Evolutionary conservation across 53 echinoderm and acorn worm genomes (phyloP).

Genomic region (Echinarachnius parma): DNA sequence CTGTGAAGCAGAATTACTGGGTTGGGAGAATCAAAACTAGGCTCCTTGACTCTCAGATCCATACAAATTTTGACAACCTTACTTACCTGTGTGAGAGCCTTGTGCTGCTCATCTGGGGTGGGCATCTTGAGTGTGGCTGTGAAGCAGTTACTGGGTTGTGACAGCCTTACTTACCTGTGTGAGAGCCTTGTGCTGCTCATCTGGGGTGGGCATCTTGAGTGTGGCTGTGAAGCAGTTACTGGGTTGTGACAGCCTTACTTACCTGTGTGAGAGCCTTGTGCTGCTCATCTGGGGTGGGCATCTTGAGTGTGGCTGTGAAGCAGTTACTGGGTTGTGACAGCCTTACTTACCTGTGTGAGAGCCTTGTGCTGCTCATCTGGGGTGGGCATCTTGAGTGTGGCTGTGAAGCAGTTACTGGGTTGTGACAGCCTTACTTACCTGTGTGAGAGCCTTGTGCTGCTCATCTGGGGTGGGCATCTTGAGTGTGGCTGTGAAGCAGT

Average conservation of each 20-base stretch:
- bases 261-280: constrained; percentile 12
- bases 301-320: constrained; percentile 37
- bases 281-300: constrained; percentile 25
- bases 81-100: constrained; percentile 10
- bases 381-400: constrained; percentile 22
- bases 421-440: constrained; percentile 23
- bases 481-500: constrained; percentile 47
- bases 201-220: constrained; percentile 15
- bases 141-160: constrained; percentile 41
- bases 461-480: constrained; percentile 10
- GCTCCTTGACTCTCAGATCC: constrained; percentile 28
- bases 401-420: constrained; percentile 42
- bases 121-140: constrained; percentile 34
- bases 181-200: constrained; percentile 34
- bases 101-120: constrained; percentile 23
- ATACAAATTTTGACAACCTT: constrained; percentile 53
- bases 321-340: constrained; percentile 45
- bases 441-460: constrained; percentile 29
- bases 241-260: constrained; percentile 23
- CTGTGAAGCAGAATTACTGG: constrained; percentile 43
- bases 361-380: constrained; percentile 29
- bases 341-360: not conserved
- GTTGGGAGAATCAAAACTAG: too few species aligned
- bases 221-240: constrained; percentile 46
- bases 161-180: constrained; percentile 4